These are phyloP conservation scores for Alosa alosa DNA, from an alignment of 2,113 vertebrate species.

Conservation along the genomic window DNA sequence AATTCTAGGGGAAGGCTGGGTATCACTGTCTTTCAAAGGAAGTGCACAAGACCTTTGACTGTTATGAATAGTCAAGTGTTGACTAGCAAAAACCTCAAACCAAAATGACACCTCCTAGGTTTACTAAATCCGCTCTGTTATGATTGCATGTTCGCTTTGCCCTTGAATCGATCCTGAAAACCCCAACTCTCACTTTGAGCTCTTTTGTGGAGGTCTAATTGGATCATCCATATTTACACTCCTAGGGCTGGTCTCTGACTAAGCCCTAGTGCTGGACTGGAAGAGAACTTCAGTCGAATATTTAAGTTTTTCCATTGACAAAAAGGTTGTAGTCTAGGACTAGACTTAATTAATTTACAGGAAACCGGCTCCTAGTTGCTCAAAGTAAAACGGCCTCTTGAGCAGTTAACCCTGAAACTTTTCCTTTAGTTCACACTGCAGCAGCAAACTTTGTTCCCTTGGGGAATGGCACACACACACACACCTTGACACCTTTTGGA, in stretches of 20 bases:
- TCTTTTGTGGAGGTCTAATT: not conserved
- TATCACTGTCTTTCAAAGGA: not conserved
- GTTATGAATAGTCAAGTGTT: not conserved
- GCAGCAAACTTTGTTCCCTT: not conserved
- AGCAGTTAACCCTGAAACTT: not conserved
- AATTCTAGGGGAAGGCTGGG: not conserved
- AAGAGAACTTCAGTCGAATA: no score
- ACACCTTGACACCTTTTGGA: not conserved
- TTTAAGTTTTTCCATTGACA: no score
- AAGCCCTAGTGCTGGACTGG: no score
- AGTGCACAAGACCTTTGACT: constrained; percentile 3
- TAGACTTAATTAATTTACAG: no score
- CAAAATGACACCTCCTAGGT: not conserved
- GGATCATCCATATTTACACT: not conserved
- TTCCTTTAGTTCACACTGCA: not conserved
- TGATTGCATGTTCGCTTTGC: not conserved
- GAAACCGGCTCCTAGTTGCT: not conserved
- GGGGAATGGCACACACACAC: not conserved
- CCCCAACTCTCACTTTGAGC: not conserved
- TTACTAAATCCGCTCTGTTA: not conserved
- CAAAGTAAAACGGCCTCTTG: not conserved
- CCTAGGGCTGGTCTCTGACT: no score
- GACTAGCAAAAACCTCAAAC: not conserved
- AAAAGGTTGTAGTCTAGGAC: no score
- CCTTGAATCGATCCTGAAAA: not conserved